A percentile compares a stretch with the other conserved stretches of the same genome.
Evolutionary conservation across 2,888 invertebrate genomes (phyloP).

Genomic region (Oasisia sp.): DNA sequence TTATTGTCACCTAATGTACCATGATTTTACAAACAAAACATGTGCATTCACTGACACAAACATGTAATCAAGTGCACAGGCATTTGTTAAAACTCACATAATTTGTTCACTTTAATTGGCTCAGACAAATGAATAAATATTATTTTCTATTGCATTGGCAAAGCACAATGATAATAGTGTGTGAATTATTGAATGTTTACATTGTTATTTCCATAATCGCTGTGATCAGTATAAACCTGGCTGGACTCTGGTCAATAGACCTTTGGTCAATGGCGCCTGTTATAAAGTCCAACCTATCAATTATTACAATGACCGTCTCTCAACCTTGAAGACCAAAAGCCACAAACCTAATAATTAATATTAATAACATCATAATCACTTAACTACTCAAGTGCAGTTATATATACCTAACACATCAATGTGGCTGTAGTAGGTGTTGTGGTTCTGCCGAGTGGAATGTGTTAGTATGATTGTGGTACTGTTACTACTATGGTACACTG

Average conservation of each 20-base stretch:
- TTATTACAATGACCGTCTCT: not conserved
- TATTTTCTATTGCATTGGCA: not conserved
- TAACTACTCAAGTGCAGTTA: not conserved
- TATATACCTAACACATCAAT: not conserved
- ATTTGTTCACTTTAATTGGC: not conserved
- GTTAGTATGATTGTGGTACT: not conserved
- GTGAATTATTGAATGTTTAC: not conserved
- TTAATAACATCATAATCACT: constrained; percentile 17
- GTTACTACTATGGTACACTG: too few relatives aligned
- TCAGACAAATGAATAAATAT: not conserved
- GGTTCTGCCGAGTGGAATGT: not conserved
- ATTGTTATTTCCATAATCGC: not conserved
- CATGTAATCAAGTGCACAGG: too few relatives aligned
- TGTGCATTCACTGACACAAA: too few relatives aligned
- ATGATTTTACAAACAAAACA: too few relatives aligned
- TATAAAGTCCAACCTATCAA: not conserved
- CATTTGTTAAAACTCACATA: not conserved
- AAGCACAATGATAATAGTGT: not conserved
- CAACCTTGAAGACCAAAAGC: not conserved
- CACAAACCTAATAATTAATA: not conserved
- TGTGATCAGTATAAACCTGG: not conserved
- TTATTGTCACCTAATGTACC: too few relatives aligned
- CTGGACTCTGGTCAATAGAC: not conserved
- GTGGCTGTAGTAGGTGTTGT: not conserved
- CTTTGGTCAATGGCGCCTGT: not conserved